These are phyloP conservation scores for Diplodus sargus DNA, from an alignment of 2,797 vertebrate genomes.

Conservation along the genomic window DNA sequence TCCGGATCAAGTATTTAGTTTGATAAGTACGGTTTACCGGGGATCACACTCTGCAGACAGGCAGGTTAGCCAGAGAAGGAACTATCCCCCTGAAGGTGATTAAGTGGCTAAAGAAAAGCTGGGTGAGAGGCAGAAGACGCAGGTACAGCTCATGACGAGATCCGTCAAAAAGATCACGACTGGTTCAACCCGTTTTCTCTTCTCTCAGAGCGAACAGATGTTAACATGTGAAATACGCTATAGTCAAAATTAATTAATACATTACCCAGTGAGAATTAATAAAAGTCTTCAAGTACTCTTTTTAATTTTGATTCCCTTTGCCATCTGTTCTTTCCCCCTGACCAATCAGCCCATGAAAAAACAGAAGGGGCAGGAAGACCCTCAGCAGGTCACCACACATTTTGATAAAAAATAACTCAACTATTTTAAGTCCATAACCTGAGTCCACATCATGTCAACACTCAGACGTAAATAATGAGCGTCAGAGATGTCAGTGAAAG, in stretches of 20 bases:
- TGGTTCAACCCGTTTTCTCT: neutral
- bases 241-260: neutral
- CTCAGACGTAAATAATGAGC: conserved; percentile 12
- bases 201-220: neutral
- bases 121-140: conserved; percentile 86
- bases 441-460: neutral
- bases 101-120: conserved; percentile 90
- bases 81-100: conserved; percentile 86
- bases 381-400: neutral
- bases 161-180: conserved; percentile 67
- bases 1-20: conserved; percentile 90
- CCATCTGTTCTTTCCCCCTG: neutral
- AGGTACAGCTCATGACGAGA: conserved; percentile 80
- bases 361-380: neutral
- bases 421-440: neutral
- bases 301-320: neutral
- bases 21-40: conserved; percentile 87
- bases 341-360: neutral
- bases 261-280: neutral
- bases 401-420: neutral
- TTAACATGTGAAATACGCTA: neutral
- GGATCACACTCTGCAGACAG: conserved; percentile 72
- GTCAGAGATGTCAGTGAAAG: neutral
- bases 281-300: neutral
- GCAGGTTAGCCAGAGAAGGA: conserved; percentile 73